These are phyloP conservation scores for Huso huso DNA, from an alignment of 2,797 vertebrate genomes.

Conservation along the genomic window DNA sequence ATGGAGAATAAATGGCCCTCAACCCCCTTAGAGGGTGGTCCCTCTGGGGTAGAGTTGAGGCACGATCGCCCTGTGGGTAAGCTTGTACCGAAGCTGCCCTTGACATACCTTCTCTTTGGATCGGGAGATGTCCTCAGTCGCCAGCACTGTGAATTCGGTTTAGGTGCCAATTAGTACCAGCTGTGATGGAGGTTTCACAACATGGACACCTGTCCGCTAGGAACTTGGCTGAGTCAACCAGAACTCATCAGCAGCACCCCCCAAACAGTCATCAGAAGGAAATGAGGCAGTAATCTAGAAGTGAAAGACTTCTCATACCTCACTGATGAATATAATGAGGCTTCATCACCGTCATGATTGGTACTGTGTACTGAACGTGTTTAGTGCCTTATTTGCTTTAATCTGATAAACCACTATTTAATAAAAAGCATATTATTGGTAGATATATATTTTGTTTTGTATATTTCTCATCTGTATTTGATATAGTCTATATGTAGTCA, in stretches of 20 bases:
- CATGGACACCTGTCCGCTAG: conserved; percentile 40
- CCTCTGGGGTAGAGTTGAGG: conserved; percentile 26
- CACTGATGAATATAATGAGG: conserved; percentile 36
- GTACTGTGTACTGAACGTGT: not conserved
- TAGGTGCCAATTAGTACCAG: conserved; percentile 41
- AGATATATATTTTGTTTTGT: too few relatives aligned
- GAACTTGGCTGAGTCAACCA: conserved; percentile 27
- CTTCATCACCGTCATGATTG: conserved; percentile 9
- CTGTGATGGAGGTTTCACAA: conserved; percentile 32
- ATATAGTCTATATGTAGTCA: too few relatives aligned
- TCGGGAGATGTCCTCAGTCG: conserved; percentile 24
- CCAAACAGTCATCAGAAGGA: conserved; percentile 40
- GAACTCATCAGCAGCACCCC: conserved; percentile 35
- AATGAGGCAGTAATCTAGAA: conserved; percentile 43
- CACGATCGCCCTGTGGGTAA: conserved; percentile 41
- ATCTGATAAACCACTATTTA: too few relatives aligned
- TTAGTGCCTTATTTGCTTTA: not conserved
- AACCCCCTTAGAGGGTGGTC: conserved; percentile 36
- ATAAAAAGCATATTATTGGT: too few relatives aligned
- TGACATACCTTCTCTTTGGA: conserved; percentile 42
- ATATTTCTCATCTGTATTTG: too few relatives aligned
- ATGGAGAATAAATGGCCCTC: conserved; percentile 41
- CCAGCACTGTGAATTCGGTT: conserved; percentile 32
- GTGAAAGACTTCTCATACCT: conserved; percentile 37
- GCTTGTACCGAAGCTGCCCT: conserved; percentile 44